A percentile compares a stretch with the other conserved stretches of the same genome.
Conservation (phyloP, 2,797 vertebrate genomes). For the Hyperoplus lanceolatus region DNA sequence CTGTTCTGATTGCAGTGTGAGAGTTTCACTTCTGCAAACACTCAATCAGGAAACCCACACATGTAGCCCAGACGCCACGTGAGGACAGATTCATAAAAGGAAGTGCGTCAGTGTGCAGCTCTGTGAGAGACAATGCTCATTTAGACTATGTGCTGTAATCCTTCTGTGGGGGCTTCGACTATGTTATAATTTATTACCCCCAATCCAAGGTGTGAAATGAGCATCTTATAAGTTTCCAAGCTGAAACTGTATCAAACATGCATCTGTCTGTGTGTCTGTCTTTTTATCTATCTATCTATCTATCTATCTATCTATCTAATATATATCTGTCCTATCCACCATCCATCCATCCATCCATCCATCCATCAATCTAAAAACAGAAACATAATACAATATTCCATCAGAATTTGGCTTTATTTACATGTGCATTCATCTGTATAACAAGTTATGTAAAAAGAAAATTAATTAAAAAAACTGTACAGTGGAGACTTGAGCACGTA, state of each 20-base stretch:
- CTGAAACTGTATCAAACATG: slow-evolving; percentile 9
- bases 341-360: neutral
- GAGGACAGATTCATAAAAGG: slow-evolving; percentile 53
- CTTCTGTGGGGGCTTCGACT: slow-evolving; percentile 11
- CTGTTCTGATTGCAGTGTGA: slow-evolving; percentile 54
- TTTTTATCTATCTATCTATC: too few species aligned
- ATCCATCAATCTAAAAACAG: neutral
- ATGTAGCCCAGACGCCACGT: slow-evolving; percentile 51
- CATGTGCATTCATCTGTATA: slow-evolving; percentile 68
- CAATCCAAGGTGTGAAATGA: slow-evolving; percentile 32
- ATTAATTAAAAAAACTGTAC: slow-evolving; percentile 76
- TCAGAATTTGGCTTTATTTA: slow-evolving; percentile 71
- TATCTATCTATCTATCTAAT: too few species aligned
- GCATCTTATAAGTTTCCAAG: neutral
- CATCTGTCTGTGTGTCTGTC: too few species aligned
- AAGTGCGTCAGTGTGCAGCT: slow-evolving; percentile 65
- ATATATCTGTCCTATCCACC: too few species aligned
- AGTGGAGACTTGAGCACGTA: slow-evolving; percentile 46
- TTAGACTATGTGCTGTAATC: slow-evolving; percentile 45
- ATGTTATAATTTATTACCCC: slow-evolving; percentile 2
- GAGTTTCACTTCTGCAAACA: slow-evolving; percentile 70
- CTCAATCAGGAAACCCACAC: slow-evolving; percentile 74
- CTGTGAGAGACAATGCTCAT: slow-evolving; percentile 56
- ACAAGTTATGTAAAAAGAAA: slow-evolving; percentile 47
- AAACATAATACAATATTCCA: neutral